phyloP scores from a whole-genome alignment of 2,113 vertebrate species.

The Nasalis larvatus region DNA sequence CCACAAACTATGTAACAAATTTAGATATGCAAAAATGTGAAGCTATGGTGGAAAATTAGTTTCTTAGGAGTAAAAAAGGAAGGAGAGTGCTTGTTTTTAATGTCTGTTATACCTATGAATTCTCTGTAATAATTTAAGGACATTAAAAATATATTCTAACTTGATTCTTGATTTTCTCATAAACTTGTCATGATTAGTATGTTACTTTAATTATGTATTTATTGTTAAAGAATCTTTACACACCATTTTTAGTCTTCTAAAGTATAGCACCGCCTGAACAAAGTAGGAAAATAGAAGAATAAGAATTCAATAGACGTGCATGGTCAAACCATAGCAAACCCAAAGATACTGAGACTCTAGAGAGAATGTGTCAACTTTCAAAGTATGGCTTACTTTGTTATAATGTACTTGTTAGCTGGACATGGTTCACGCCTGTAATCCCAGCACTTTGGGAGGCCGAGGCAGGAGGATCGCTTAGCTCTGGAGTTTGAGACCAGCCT shows the following conservation, averaged over 20 bases:
- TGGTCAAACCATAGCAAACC: background rate
- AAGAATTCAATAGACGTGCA: background rate
- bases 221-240: slow-evolving; percentile 38
- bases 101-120: background rate
- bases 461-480: background rate
- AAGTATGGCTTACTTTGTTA: background rate
- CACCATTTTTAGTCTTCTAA: background rate
- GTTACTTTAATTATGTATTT: slow-evolving; percentile 25
- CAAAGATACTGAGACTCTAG: background rate
- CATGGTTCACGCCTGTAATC: background rate
- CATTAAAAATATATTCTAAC: background rate
- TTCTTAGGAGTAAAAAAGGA: slow-evolving; percentile 11
- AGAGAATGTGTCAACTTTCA: background rate
- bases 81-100: background rate
- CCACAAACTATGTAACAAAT: background rate
- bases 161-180: slow-evolving; percentile 24
- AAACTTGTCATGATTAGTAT: slow-evolving; percentile 26
- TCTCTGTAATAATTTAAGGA: slow-evolving; percentile 42
- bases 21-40: background rate
- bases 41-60: background rate
- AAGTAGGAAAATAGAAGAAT: slow-evolving; percentile 10
- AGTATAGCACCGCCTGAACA: background rate
- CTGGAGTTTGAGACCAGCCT: background rate
- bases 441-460: background rate
- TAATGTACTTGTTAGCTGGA: background rate